Base-by-base conservation (phyloP, 2,888 invertebrate genomes). In the Parasteatoda lunata region DNA sequence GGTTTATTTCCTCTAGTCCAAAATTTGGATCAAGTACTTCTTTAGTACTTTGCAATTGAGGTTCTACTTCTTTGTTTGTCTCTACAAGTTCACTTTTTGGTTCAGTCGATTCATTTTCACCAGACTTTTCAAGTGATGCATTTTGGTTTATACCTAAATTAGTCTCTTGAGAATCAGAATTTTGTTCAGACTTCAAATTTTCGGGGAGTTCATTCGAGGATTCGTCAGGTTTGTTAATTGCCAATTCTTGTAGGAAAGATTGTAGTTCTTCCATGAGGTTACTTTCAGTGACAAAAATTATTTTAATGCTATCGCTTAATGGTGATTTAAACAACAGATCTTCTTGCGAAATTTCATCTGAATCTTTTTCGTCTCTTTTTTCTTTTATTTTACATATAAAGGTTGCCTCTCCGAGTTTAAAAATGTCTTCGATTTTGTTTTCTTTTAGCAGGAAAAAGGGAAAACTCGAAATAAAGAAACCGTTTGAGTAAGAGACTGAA, bases 331-430 rank as follows among this genome's bases (percentile, higher is more conserved):
- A 77, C 11, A 86, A 49, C 9, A 66, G 47, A 6, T 77, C 66
- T 59, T 80, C 80, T 3, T 70, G 48, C 5, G 75, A n/a, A 4
- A 49, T 49, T 76, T 64, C 69, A 2, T 76, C 75, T 3, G 54
- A 49, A 30, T 77, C 77, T 5, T 73, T 49, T 66, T 84, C 59
- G 5, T 72, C 70, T 11, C 68, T 68, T 3, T 85, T 85, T 54
- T 85, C 84, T 47, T 70, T 79, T 47, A 85, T 70, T 48, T 85
- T 85, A 47, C 84, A 80, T 0, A 86, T 71, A 65, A 86, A 86
- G 45, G 52, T 86, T 7, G 80, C 71, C 9, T 86, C 65, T 11
- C 85, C 85, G 6, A 86, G 52, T n/a, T 71, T 71, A 4, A 77
- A 68, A 13, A 86, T 64, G 4, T 72, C 49, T 45, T 80, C 80